These are phyloP conservation scores for Cylloceria caligata DNA, from an alignment of 2,888 invertebrate species.

Conservation along the genomic window DNA sequence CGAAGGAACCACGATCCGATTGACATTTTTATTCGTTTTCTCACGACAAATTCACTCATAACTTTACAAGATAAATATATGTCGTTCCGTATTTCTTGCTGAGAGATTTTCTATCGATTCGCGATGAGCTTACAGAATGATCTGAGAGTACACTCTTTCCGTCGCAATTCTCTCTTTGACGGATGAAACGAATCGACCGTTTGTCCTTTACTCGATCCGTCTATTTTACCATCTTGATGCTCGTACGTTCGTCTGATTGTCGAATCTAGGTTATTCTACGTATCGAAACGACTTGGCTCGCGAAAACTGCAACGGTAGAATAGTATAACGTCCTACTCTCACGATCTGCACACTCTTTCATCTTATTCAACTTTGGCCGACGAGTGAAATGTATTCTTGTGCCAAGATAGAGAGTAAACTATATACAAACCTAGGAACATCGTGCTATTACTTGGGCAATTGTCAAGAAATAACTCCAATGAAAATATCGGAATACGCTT, in stretches of 20 bases:
- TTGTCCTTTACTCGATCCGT: neutral
- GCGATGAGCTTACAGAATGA: neutral
- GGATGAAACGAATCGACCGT: neutral
- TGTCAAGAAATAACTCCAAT: slow-evolving; percentile 1
- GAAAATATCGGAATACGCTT: neutral
- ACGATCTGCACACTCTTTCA: slow-evolving; percentile 13
- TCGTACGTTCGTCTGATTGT: slow-evolving; percentile 9
- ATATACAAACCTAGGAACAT: neutral
- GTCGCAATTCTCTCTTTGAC: neutral
- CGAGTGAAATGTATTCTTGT: slow-evolving; percentile 1
- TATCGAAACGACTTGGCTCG: slow-evolving; percentile 51
- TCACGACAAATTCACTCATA: slow-evolving; percentile 46
- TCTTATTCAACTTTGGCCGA: slow-evolving; percentile 52
- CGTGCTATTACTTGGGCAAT: neutral
- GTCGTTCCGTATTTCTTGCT: neutral
- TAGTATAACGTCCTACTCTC: slow-evolving; percentile 29
- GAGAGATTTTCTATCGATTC: neutral
- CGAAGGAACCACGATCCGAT: slow-evolving; percentile 28
- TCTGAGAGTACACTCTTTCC: neutral
- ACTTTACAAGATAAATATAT: slow-evolving; percentile 5
- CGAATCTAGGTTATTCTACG: slow-evolving; percentile 49
- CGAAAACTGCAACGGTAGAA: slow-evolving; percentile 26
- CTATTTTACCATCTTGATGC: slow-evolving; percentile 6
- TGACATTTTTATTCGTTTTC: slow-evolving; percentile 63
- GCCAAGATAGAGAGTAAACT: slow-evolving; percentile 26